Evolutionary conservation across 2,888 invertebrate genomes (phyloP).

Genomic region (Pyrocoelia pectoralis): DNA sequence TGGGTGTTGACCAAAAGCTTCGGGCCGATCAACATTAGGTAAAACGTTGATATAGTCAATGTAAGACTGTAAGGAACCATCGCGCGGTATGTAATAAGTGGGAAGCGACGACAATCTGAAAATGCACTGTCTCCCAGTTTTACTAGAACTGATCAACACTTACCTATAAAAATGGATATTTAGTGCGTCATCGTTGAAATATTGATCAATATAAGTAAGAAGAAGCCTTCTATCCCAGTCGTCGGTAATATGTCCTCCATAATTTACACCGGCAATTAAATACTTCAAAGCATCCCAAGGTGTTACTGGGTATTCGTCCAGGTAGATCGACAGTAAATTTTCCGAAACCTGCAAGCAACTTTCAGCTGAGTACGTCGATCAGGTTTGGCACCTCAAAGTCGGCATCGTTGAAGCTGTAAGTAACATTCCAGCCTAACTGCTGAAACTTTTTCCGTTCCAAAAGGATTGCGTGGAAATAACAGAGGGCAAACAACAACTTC

Average conservation of each 20-base stretch:
- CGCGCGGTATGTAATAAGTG: constrained; percentile 83
- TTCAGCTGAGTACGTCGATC: not conserved
- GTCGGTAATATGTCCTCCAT: constrained; percentile 86
- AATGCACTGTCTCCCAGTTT: not conserved
- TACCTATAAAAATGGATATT: constrained; percentile 71
- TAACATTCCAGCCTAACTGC: constrained; percentile 88
- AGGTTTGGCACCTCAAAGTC: constrained; percentile 77
- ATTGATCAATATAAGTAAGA: constrained; percentile 83
- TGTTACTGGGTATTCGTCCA: constrained; percentile 83
- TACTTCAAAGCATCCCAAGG: constrained; percentile 92
- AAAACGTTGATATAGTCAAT: constrained; percentile 80
- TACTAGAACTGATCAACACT: constrained; percentile 8
- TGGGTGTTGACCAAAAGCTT: constrained; percentile 89
- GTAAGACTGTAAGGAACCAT: constrained; percentile 83
- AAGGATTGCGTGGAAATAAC: constrained; percentile 87
- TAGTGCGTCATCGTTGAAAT: constrained; percentile 77
- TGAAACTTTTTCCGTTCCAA: constrained; percentile 87
- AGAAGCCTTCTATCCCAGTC: constrained; percentile 79
- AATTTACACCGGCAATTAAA: constrained; percentile 87
- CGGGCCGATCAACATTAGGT: constrained; percentile 82
- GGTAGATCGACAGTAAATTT: constrained; percentile 79
- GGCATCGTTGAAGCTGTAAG: constrained; percentile 90
- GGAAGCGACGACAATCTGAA: constrained; percentile 75
- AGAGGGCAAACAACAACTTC: constrained; percentile 79
- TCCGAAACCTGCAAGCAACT: constrained; percentile 71